Conservation (phyloP, 2,113 vertebrate genomes). For the Otis tarda region DNA sequence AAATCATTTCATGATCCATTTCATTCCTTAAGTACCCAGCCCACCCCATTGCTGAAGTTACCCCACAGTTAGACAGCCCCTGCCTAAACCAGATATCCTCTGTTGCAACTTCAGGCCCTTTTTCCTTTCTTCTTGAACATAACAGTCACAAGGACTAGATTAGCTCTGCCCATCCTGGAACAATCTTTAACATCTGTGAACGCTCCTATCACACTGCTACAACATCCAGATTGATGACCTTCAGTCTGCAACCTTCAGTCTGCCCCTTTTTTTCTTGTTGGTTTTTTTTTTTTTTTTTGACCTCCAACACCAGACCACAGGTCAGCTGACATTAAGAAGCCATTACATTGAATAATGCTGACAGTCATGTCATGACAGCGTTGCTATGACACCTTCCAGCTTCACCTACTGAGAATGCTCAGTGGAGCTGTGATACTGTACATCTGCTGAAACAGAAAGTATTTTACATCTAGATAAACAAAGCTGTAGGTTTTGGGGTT, state of each 20-base stretch:
- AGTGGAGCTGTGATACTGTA: neutral
- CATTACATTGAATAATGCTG: neutral
- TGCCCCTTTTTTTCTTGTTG: neutral
- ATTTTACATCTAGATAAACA: neutral
- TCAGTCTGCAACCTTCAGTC: neutral
- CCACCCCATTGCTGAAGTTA: neutral
- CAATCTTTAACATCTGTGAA: neutral
- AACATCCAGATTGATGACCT: neutral
- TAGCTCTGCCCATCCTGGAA: neutral
- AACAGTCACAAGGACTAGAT: neutral
- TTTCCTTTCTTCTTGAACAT: neutral
- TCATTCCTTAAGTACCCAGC: neutral
- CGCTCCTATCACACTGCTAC: neutral
- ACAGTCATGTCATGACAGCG: accelerated
- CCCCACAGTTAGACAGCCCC: neutral
- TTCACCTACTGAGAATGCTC: neutral
- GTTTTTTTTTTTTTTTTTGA: neutral
- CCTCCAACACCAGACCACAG: neutral
- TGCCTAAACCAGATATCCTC: neutral
- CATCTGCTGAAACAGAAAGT: neutral
- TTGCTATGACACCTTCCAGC: neutral
- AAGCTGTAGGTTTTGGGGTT: neutral
- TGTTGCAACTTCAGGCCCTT: neutral
- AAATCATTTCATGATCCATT: neutral
- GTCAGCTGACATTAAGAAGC: neutral